A percentile compares a stretch with the other conserved stretches of the same genome.
These are phyloP conservation scores for Bibio marci DNA, from an alignment of 2,888 invertebrate genomes.

Conservation along the genomic window DNA sequence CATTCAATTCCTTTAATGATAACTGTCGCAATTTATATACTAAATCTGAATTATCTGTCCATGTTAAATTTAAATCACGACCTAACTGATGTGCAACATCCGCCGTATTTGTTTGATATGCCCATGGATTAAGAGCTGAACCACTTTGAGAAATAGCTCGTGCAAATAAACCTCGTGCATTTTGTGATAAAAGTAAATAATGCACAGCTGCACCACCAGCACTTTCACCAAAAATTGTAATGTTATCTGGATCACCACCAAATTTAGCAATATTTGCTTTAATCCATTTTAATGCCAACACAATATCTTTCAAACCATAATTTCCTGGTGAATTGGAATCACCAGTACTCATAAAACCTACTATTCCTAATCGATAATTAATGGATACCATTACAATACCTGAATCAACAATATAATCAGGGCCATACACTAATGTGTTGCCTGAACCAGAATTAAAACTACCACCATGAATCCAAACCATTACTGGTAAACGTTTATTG, in stretches of 20 bases:
- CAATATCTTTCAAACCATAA: slow-evolving; percentile 52
- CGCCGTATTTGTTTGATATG: slow-evolving; percentile 34
- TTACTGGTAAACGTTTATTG: slow-evolving; percentile 5
- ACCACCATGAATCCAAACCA: slow-evolving; percentile 10
- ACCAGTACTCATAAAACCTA: slow-evolving; percentile 54
- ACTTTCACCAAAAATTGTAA: slow-evolving; percentile 39
- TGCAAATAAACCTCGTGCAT: slow-evolving; percentile 34
- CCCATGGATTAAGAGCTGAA: slow-evolving; percentile 39
- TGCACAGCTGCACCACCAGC: slow-evolving; percentile 9
- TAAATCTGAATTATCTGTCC: slow-evolving; percentile 19
- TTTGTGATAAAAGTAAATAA: slow-evolving; percentile 7
- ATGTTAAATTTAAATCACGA: slow-evolving; percentile 41
- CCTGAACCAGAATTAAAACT: slow-evolving; percentile 7
- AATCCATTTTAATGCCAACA: slow-evolving; percentile 46
- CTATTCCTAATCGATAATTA: slow-evolving; percentile 10
- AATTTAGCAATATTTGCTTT: slow-evolving; percentile 46
- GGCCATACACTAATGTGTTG: slow-evolving; percentile 7
- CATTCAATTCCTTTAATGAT: background rate
- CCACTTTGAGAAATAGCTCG: slow-evolving; percentile 51
- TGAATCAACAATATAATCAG: slow-evolving; percentile 7
- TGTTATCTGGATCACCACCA: slow-evolving; percentile 47
- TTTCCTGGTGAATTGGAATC: slow-evolving; percentile 50
- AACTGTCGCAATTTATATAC: slow-evolving; percentile 3
- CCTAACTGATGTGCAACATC: slow-evolving; percentile 42
- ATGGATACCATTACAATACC: slow-evolving; percentile 9